phyloP scores from a whole-genome alignment of 2,113 vertebrate genomes.

The Donacobius atricapilla region DNA sequence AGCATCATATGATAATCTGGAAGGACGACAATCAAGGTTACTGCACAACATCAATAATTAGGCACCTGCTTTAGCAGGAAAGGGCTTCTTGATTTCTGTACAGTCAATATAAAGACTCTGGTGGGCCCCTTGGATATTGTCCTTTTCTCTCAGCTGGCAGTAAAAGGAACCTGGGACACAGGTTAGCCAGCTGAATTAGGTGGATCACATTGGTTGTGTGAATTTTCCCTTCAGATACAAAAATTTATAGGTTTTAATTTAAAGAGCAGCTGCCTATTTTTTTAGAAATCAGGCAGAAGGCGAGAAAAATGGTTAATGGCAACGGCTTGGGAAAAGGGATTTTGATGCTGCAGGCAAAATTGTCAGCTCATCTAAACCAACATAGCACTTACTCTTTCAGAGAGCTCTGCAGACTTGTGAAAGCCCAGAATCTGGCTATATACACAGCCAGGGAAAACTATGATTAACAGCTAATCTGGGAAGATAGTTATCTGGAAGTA shows the following conservation, averaged over 20 bases:
- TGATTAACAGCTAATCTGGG: background rate
- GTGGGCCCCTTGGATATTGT: background rate
- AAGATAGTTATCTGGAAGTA: background rate
- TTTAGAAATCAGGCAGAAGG: background rate
- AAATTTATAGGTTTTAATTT: background rate
- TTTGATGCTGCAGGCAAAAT: background rate
- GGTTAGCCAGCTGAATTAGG: background rate
- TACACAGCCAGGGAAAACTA: background rate
- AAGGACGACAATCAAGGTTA: background rate
- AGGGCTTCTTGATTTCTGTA: background rate
- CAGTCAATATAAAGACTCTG: background rate
- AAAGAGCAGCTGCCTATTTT: background rate
- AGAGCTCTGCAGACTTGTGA: background rate
- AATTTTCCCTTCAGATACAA: background rate
- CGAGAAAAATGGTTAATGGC: background rate
- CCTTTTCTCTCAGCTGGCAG: background rate
- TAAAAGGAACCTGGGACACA: background rate
- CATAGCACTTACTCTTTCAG: background rate
- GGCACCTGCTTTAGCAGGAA: background rate
- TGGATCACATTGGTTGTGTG: background rate
- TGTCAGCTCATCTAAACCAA: background rate
- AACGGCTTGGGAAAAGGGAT: background rate
- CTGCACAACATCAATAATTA: background rate
- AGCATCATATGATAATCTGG: background rate
- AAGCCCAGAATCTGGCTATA: background rate